A percentile compares a stretch with the other conserved stretches of the same genome.
Conservation (phyloP, 2,797 vertebrate species). For the Chelon auratus region DNA sequence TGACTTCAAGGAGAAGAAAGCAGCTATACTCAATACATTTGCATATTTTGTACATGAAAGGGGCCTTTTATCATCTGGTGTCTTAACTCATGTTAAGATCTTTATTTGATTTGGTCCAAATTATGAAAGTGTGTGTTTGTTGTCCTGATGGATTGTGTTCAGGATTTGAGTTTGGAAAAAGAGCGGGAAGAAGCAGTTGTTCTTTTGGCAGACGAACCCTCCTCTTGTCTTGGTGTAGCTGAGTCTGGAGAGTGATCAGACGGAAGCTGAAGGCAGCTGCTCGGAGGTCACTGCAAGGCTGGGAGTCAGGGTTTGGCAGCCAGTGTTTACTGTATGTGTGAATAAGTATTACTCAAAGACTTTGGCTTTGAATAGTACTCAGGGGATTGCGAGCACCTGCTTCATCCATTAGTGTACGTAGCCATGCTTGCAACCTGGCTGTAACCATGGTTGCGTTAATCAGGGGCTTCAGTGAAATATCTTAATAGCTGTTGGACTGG, state of each 20-base stretch:
- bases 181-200: conserved; percentile 61
- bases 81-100: not conserved
- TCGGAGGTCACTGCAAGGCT: conserved; percentile 50
- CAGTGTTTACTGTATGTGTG: conserved; percentile 13
- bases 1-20: conserved; percentile 22
- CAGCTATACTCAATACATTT: conserved; percentile 12
- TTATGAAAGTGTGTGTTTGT: not conserved
- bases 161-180: conserved; percentile 11
- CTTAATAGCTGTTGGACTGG: not conserved
- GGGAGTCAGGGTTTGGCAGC: conserved; percentile 42
- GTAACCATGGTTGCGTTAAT: not conserved
- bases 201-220: conserved; percentile 35
- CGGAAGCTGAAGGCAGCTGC: conserved; percentile 60
- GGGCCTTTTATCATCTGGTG: conserved; percentile 19
- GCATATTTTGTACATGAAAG: conserved; percentile 36
- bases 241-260: conserved; percentile 32
- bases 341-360: not conserved
- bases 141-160: not conserved
- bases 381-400: not conserved
- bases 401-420: not conserved
- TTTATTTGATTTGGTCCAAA: conserved; percentile 12
- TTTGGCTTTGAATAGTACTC: not conserved
- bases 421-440: not conserved
- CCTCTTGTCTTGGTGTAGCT: conserved; percentile 7
- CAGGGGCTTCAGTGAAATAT: not conserved